These are phyloP conservation scores for Lytechinus variegatus DNA, from an alignment of 35 echinoderm and acorn worm genomes.

Conservation along the genomic window DNA sequence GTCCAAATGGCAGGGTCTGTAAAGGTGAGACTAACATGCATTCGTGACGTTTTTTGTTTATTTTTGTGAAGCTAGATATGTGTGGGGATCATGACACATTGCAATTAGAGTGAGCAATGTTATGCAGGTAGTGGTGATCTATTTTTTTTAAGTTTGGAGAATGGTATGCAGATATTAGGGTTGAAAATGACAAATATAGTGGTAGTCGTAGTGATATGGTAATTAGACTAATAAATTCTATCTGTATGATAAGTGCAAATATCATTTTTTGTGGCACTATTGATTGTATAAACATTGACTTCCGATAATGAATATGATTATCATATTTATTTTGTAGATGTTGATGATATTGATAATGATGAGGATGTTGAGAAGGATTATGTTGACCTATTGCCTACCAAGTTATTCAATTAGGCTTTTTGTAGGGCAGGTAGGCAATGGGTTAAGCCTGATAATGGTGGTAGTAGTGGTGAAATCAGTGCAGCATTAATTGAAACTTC, in stretches of 20 bases:
- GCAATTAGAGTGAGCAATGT: background rate
- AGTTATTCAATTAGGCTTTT: no score
- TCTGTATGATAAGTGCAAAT: no score
- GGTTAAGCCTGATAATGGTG: background rate
- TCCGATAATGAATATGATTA: background rate
- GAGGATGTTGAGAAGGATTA: background rate
- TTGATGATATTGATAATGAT: background rate
- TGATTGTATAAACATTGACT: background rate
- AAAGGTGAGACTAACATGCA: constrained; percentile 71
- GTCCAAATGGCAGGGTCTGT: constrained; percentile 96
- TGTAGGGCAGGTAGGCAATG: no score
- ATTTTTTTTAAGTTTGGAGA: background rate
- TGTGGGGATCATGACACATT: background rate
- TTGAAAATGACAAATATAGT: no score
- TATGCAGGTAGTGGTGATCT: background rate
- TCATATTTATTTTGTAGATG: background rate
- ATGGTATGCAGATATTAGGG: background rate
- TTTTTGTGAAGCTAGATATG: background rate
- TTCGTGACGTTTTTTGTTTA: background rate
- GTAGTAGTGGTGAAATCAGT: background rate
- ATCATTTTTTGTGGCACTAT: background rate
- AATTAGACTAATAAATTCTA: background rate
- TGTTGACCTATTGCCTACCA: no score
- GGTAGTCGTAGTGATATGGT: background rate
- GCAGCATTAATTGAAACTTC: background rate